Conservation (phyloP, 2,888 invertebrate genomes). For the Meghimatium bilineatum region DNA sequence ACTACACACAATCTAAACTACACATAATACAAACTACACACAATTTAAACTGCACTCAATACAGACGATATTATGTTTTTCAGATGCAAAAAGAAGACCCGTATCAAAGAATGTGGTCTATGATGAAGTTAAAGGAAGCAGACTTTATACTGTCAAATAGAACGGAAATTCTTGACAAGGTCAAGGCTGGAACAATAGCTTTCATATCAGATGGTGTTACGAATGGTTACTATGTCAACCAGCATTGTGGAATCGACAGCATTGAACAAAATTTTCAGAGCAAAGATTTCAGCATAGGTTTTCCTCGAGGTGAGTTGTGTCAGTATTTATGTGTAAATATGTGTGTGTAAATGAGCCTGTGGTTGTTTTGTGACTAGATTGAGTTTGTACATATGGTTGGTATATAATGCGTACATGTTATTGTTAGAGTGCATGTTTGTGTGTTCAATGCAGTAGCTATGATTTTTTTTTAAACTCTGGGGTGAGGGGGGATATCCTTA, state of each 20-base stretch:
- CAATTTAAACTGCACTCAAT: no score
- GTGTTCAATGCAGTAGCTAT: no score
- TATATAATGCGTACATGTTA: no score
- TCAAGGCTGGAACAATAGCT: constrained; percentile 56
- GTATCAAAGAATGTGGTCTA: constrained; percentile 69
- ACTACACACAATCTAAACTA: no score
- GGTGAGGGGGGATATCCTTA: no score
- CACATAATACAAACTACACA: no score
- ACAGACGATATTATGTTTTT: no score
- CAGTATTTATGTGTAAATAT: not conserved
- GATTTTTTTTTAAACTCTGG: no score
- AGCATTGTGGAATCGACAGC: constrained; percentile 66
- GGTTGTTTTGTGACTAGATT: not conserved
- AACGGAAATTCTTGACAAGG: constrained; percentile 56
- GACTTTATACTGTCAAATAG: constrained; percentile 55
- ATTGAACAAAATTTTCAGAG: constrained; percentile 67
- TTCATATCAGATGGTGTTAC: constrained; percentile 66
- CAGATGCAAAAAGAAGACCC: constrained; percentile 59
- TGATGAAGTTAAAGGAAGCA: constrained; percentile 64
- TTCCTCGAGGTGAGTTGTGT: constrained; percentile 59
- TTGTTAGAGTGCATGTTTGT: no score
- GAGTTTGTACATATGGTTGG: no score
- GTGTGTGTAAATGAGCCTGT: not conserved
- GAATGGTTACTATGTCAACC: constrained; percentile 66
- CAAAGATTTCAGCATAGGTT: constrained; percentile 68